phyloP scores from a whole-genome alignment of 2,797 vertebrate genomes.

The Coregonus ussuriensis region DNA sequence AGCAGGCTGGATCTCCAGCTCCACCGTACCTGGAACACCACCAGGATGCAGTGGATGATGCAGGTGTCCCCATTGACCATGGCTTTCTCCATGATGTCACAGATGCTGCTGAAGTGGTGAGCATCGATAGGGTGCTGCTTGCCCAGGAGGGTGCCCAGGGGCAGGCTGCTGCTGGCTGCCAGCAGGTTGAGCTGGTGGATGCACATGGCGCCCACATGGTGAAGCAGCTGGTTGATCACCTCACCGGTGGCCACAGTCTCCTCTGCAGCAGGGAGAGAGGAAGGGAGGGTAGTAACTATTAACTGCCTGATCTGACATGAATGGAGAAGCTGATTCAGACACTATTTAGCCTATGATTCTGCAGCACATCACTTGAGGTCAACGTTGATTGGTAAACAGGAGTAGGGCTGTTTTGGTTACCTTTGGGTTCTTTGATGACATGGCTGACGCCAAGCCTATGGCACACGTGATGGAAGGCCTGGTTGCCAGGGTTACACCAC shows the following conservation, averaged over 20 bases:
- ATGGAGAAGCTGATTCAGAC: too few species aligned
- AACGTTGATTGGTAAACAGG: too few species aligned
- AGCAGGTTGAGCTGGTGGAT: slow-evolving; percentile 97
- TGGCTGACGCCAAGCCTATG: slow-evolving; percentile 95
- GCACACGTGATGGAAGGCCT: slow-evolving; percentile 98
- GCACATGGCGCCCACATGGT: slow-evolving; percentile 99
- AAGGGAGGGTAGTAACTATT: background rate
- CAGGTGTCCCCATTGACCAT: slow-evolving; percentile 97
- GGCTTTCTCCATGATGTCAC: slow-evolving; percentile 99
- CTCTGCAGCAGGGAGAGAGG: slow-evolving; percentile 71
- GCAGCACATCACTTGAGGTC: background rate
- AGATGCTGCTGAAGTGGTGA: slow-evolving; percentile 95
- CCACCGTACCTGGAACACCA: slow-evolving; percentile 92
- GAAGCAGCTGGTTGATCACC: slow-evolving; percentile 96
- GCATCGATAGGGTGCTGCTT: slow-evolving; percentile 97
- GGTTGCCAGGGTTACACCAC: slow-evolving; percentile 98
- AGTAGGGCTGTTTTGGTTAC: slow-evolving; percentile 64
- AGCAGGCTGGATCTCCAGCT: background rate
- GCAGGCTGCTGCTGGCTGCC: slow-evolving; percentile 86
- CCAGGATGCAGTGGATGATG: slow-evolving; percentile 95
- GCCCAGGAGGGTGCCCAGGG: slow-evolving; percentile 87
- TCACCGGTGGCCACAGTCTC: slow-evolving; percentile 89
- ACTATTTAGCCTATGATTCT: background rate
- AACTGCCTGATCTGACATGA: background rate
- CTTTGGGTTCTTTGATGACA: slow-evolving; percentile 91